Evolutionary conservation across 1,140 invertebrate genomes (phyloP), one percentile per base, ranked within the genome.

Genomic region (Zaprionus ghesquierei): DNA sequence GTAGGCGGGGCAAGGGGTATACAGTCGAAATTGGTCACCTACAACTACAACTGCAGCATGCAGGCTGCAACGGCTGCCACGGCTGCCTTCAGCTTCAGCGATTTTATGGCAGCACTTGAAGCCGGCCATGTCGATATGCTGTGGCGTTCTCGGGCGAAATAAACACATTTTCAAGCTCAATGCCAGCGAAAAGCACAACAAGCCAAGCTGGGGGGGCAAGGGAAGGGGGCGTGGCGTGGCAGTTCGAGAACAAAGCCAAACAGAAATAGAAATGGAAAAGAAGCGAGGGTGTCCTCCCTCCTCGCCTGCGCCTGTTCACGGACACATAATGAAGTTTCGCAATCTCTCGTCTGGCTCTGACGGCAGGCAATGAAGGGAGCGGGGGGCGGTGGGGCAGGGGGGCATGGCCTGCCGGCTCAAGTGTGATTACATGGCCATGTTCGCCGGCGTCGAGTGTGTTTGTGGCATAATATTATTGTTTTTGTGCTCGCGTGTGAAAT

Each of bases 391-490:
- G 25, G 10, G 3, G 41, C 20, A 22, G 29, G 12, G n/a, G 22
- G 44, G 31, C 33, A 62, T 65, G 63, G 65, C 59, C 66, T 75
- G 72, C 60, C 68, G 72, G 82, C 82, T 87, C 84, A 87, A 87
- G 82, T 87, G 82, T 87, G 82, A 87, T 87, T 87, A 87, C 82
- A 87, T 87, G 80, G 84, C 66, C 82, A 89, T 87, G 84, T 87
- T 82, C 82, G 82, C 63, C 82, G 84, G 65, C 84, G 62, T 79
- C 84, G 82, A 73, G 82, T 86, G 82, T 89, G 82, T 89, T 87
- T 87, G 82, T 87, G 82, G 82, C 82, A 87, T 87, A 87, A 87
- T 87, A 87, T 87, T 87, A 87, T 87, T 87, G 82, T 87, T 87
- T 87, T 79, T 87, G 82, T 87, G 82, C 82, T 87, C 82, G 82